Percentiles rank a stretch among this genome's conserved stretches.
Conservation (phyloP, 2,113 vertebrate genomes). For the Odocoileus virginianus region DNA sequence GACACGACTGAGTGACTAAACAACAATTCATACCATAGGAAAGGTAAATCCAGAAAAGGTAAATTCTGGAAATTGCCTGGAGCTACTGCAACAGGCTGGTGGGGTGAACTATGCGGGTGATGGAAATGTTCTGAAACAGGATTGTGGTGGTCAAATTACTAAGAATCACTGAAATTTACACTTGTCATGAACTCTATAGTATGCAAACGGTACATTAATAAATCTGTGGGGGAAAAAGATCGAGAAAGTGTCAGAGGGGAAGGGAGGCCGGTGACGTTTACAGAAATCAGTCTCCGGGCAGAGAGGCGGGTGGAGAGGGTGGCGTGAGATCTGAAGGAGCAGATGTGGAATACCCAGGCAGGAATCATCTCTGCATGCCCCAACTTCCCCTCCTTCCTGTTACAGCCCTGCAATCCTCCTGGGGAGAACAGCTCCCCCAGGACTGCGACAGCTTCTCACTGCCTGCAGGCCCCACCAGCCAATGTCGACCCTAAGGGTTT, state of each 20-base stretch:
- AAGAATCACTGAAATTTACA: neutral
- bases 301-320: neutral
- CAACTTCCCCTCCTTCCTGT: accelerated
- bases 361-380: accelerated
- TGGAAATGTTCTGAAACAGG: neutral
- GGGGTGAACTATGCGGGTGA: neutral
- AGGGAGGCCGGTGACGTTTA: neutral
- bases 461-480: neutral
- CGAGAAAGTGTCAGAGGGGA: neutral
- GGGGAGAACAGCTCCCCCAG: neutral
- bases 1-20: neutral
- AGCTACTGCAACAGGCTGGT: neutral
- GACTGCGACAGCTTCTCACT: neutral
- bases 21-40: neutral
- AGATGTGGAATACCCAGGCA: neutral
- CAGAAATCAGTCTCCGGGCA: neutral
- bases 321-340: neutral
- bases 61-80: neutral
- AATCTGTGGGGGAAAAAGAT: neutral
- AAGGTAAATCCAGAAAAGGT: neutral
- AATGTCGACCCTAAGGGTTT: accelerated
- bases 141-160: neutral
- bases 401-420: neutral
- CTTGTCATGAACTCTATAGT: too few relatives aligned
- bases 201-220: neutral